Evolutionary conservation across 2,113 vertebrate genomes (phyloP).

Genomic region (Steatornis caripensis): DNA sequence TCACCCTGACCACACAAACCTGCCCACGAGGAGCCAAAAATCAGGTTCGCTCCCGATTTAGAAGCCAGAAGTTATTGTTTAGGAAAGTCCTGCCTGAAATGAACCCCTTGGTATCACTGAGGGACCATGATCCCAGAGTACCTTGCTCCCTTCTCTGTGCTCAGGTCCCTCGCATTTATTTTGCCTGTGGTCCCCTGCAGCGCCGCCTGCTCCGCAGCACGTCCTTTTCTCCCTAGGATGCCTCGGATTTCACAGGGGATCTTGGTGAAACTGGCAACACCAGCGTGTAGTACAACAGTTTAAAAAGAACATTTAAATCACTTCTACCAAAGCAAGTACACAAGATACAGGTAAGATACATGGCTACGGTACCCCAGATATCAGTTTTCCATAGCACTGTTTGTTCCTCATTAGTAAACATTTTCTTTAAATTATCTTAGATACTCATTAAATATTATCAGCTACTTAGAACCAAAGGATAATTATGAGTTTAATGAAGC

Average conservation of each 20-base stretch:
- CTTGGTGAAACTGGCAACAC: not conserved
- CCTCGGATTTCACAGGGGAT: not conserved
- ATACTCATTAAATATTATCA: constrained; percentile 99
- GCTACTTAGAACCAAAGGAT: constrained; percentile 98
- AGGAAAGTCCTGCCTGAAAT: not conserved
- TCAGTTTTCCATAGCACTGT: constrained; percentile 75
- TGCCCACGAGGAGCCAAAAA: not conserved
- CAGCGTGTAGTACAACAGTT: not conserved
- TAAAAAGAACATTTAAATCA: not conserved
- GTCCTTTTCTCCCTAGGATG: not conserved
- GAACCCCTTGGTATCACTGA: not conserved
- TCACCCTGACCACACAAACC: not conserved
- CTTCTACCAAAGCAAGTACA: constrained; percentile 23
- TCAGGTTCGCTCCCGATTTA: not conserved
- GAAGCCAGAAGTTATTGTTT: not conserved
- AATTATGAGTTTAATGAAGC: constrained; percentile 99
- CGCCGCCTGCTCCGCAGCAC: accelerated
- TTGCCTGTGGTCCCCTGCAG: not conserved
- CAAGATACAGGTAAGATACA: constrained; percentile 75
- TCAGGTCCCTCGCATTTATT: not conserved
- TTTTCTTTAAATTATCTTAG: constrained; percentile 87
- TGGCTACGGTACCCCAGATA: constrained; percentile 75
- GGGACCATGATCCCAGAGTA: no score
- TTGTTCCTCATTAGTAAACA: constrained; percentile 87
- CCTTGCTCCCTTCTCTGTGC: not conserved